phyloP scores from a whole-genome alignment of 2,888 invertebrate species.

The Eueremaeus valkanovi region DNA sequence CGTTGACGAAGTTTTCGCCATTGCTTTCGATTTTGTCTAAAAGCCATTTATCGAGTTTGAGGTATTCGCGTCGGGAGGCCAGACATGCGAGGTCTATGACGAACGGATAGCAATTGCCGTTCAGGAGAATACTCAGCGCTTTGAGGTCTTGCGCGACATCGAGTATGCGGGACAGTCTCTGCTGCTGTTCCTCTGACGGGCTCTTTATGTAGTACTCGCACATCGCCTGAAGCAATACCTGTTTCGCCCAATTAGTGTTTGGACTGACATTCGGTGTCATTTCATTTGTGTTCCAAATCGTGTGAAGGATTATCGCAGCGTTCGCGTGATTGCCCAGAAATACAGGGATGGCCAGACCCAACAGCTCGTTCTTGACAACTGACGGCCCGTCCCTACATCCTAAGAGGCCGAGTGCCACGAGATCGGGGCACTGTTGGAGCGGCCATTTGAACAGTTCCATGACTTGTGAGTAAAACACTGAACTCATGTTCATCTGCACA shows the following conservation, averaged over 20 bases:
- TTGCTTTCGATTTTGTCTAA: slow-evolving; percentile 94
- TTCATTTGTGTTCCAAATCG: slow-evolving; percentile 67
- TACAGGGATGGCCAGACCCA: slow-evolving; percentile 81
- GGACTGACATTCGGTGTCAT: background rate
- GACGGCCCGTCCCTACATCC: slow-evolving; percentile 35
- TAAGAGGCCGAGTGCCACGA: slow-evolving; percentile 73
- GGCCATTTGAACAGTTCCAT: slow-evolving; percentile 89
- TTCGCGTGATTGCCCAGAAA: slow-evolving; percentile 95
- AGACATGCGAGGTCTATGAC: slow-evolving; percentile 96
- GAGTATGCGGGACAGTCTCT: slow-evolving; percentile 83
- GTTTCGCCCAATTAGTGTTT: slow-evolving; percentile 38
- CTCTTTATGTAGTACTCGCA: slow-evolving; percentile 83
- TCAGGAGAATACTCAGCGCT: slow-evolving; percentile 82
- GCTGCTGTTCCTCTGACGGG: slow-evolving; percentile 75
- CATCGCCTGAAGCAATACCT: slow-evolving; percentile 82
- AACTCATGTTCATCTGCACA: slow-evolving; percentile 8
- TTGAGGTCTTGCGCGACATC: slow-evolving; percentile 90
- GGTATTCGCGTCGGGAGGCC: slow-evolving; percentile 91
- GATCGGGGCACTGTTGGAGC: slow-evolving; percentile 87
- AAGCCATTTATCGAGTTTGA: slow-evolving; percentile 97
- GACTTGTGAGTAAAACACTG: slow-evolving; percentile 63
- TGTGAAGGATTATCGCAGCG: slow-evolving; percentile 90
- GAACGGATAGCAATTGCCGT: slow-evolving; percentile 87
- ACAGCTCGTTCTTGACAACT: slow-evolving; percentile 65
- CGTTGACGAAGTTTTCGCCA: slow-evolving; percentile 60